Evolutionary conservation across 2,113 vertebrate genomes (phyloP).

Genomic region (Phrynocephalus versicolor): DNA sequence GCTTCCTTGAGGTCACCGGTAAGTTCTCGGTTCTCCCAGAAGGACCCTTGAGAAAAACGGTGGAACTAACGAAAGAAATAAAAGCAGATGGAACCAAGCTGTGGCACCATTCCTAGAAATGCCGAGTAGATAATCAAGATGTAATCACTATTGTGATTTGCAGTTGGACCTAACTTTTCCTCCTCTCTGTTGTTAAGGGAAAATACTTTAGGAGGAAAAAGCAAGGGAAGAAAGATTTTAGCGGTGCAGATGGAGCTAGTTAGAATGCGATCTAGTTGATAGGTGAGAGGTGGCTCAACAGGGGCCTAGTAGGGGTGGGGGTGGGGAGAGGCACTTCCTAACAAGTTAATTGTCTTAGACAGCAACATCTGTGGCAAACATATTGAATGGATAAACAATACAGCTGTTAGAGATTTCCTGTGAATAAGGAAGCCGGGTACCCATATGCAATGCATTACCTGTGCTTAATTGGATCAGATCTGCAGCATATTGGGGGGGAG

Average conservation of each 20-base stretch:
- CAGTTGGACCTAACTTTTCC: neutral
- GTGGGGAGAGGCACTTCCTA: constrained; percentile 54
- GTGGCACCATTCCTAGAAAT: too few relatives aligned
- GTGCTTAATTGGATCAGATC: constrained; percentile 63
- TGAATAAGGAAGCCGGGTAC: constrained; percentile 59
- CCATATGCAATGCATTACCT: constrained; percentile 68
- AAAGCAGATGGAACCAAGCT: too few relatives aligned
- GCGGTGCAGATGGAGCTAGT: constrained; percentile 2
- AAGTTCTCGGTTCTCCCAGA: too few relatives aligned
- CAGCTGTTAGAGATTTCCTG: constrained; percentile 66
- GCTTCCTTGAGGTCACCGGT: too few relatives aligned
- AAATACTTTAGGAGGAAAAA: neutral
- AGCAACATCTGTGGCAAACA: constrained; percentile 70
- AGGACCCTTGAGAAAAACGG: too few relatives aligned
- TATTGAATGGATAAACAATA: constrained; percentile 66
- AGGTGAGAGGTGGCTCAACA: constrained; percentile 15
- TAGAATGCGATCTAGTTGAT: constrained; percentile 7
- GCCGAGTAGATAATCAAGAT: neutral
- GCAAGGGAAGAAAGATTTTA: neutral
- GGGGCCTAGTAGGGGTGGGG: constrained; percentile 42
- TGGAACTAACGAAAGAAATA: too few relatives aligned
- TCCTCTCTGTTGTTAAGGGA: too few relatives aligned
- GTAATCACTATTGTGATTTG: too few relatives aligned
- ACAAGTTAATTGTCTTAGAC: constrained; percentile 61
- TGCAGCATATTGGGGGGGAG: neutral